Evolutionary conservation across 2,888 invertebrate genomes (phyloP).

Genomic region (Teinopalpus imperialis): DNA sequence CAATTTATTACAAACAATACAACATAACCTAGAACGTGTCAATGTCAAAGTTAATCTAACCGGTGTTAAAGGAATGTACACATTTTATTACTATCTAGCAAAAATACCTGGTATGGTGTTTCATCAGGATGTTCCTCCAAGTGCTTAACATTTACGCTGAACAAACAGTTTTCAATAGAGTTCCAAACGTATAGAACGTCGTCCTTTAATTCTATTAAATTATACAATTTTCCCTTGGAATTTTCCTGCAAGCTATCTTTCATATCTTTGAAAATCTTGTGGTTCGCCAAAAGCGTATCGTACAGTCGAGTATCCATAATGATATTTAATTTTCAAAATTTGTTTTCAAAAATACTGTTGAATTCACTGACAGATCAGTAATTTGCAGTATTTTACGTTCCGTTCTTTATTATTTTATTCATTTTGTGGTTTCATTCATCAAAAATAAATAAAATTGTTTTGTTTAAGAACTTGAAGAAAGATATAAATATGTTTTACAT

Average conservation of each 20-base stretch:
- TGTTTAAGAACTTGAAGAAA: no score
- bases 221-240: constrained; percentile 79
- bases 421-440: no score
- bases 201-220: constrained; percentile 84
- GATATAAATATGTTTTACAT: no score
- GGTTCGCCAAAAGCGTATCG: constrained; percentile 81
- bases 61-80: background rate
- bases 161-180: constrained; percentile 83
- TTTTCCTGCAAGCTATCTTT: constrained; percentile 77
- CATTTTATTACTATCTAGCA: background rate
- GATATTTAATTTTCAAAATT: constrained; percentile 32
- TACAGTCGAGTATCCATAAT: constrained; percentile 82
- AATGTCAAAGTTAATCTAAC: constrained; percentile 4
- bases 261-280: constrained; percentile 83
- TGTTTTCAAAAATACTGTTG: constrained; percentile 41
- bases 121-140: constrained; percentile 72
- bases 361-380: constrained; percentile 28
- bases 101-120: constrained; percentile 82
- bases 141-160: constrained; percentile 82
- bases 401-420: constrained; percentile 17
- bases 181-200: constrained; percentile 87
- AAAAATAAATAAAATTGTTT: no score
- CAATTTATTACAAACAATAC: constrained; percentile 30
- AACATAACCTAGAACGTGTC: constrained; percentile 49
- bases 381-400: constrained; percentile 32